phyloP scores from a whole-genome alignment of 2,888 invertebrate species.

The Leptinotarsa rubiginosa region DNA sequence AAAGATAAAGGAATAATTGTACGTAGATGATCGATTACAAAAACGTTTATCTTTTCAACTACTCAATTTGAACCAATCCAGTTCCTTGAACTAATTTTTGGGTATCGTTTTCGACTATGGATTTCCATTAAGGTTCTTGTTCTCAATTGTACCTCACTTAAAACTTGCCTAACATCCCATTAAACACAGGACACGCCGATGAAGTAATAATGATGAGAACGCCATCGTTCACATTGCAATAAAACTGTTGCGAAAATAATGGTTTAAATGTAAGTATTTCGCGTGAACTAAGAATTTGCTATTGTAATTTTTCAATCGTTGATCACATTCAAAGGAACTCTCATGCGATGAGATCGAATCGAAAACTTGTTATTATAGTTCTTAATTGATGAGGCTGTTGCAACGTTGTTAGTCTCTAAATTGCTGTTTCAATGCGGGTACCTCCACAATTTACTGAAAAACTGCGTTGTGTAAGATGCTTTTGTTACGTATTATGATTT shows the following conservation, averaged over 20 bases:
- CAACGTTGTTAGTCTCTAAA: neutral
- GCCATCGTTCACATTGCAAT: neutral
- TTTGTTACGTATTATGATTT: neutral
- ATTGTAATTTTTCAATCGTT: slow-evolving; percentile 6
- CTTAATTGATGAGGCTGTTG: neutral
- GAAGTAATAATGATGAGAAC: slow-evolving; percentile 13
- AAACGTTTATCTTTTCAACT: too few species aligned
- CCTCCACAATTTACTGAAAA: slow-evolving; percentile 5
- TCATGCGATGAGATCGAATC: neutral
- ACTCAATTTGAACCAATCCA: too few species aligned
- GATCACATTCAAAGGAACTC: neutral
- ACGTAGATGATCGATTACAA: too few species aligned
- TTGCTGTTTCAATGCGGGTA: slow-evolving; percentile 9
- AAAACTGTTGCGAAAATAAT: slow-evolving; percentile 15
- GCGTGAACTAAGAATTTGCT: neutral
- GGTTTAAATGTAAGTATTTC: neutral
- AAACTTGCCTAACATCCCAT: neutral
- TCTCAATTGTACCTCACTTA: slow-evolving; percentile 6
- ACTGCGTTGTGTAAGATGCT: neutral
- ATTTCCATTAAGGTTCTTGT: neutral
- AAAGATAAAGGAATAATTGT: too few species aligned
- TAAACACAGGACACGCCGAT: neutral
- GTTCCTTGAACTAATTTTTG: neutral
- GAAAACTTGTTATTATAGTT: neutral
- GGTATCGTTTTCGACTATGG: neutral